Conservation (phyloP, 2,113 vertebrate species). For the Neomonachus schauinslandi region DNA sequence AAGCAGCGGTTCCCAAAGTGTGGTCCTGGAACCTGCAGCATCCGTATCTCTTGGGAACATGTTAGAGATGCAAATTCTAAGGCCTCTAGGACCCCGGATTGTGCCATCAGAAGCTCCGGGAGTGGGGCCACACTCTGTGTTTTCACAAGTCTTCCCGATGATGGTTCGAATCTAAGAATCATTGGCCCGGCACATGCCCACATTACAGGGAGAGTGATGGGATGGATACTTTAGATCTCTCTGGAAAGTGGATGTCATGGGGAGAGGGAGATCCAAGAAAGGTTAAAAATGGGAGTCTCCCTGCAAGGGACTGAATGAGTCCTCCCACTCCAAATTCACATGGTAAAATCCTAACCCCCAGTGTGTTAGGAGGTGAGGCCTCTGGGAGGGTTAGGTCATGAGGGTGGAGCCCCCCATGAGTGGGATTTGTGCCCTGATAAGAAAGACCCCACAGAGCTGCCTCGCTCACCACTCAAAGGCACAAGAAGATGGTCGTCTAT, state of each 20-base stretch:
- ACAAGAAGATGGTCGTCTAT: no score
- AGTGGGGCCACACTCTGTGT: neutral
- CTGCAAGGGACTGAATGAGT: no score
- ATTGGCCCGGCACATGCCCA: fast-evolving
- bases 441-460: neutral
- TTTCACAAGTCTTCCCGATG: neutral
- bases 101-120: no score
- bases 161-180: neutral
- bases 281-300: neutral
- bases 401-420: neutral
- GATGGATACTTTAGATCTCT: neutral
- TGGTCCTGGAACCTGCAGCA: neutral
- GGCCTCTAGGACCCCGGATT: neutral
- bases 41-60: neutral
- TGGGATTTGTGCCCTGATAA: neutral
- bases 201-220: neutral
- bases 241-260: neutral
- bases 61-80: neutral
- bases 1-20: neutral
- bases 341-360: neutral
- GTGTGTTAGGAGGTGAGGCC: neutral
- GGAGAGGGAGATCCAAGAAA: neutral
- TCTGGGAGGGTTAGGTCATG: neutral
- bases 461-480: neutral
- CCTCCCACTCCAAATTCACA: fast-evolving